Evolutionary conservation across 2,113 vertebrate genomes (phyloP).

Genomic region (Actinemys pallida): DNA sequence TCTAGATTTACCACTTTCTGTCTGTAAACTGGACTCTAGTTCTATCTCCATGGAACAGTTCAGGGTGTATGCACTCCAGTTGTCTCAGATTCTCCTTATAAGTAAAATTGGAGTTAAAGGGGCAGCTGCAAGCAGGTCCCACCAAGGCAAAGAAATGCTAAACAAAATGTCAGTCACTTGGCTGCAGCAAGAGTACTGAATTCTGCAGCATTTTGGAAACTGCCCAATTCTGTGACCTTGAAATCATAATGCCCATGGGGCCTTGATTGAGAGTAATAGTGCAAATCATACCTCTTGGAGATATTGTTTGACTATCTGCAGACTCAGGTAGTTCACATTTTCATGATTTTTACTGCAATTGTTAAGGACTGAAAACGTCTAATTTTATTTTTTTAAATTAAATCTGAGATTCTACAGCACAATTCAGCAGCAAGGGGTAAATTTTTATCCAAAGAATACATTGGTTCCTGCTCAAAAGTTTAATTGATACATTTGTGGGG

Average conservation of each 20-base stretch:
- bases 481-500: neutral
- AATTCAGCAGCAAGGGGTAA: neutral
- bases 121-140: neutral
- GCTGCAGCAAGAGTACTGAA: neutral
- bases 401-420: neutral
- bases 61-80: neutral
- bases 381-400: neutral
- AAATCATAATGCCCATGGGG: neutral
- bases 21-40: neutral
- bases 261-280: neutral
- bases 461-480: neutral
- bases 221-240: neutral
- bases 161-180: neutral
- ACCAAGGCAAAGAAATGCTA: neutral
- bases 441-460: neutral
- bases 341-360: neutral
- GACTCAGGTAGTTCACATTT: neutral
- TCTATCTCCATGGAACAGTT: neutral
- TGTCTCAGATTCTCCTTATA: neutral
- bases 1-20: neutral
- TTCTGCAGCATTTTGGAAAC: neutral
- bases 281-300: neutral
- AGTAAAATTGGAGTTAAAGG: neutral
- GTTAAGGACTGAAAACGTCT: neutral
- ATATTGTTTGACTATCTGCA: neutral